Base-by-base conservation (phyloP, 2,113 vertebrate genomes). In the Trichomycterus rosablanca region DNA sequence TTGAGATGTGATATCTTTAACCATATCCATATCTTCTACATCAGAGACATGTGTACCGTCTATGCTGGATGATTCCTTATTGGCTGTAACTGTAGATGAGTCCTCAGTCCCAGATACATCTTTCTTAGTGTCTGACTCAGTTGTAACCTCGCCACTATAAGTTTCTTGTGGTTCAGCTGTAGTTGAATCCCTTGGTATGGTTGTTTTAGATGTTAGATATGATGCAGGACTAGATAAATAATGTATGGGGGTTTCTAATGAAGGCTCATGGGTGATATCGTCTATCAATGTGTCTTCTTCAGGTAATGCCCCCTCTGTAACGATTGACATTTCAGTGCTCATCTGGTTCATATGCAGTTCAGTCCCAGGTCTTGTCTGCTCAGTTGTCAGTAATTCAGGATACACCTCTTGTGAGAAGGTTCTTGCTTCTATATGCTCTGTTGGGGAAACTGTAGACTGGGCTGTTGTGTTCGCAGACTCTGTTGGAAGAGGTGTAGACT, bases 381-480 rank as follows among this genome's bases (percentile, higher is more conserved):
- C 40, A 50, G 45, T 46, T 56, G 14, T 22, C 28, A 49, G 39
- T 57, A 44, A 53, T 45, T 18, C 26, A 32, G 35, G 19, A 48
- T 32, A 46, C n/a, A 40, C 48, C 32, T 15, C 46, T 5, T 23
- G 19, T 11, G 40, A n/a, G 23, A 9, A 2, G 1, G 10, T 30
- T 32, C 55, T 30, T 12, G 22, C 20, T 11, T 8, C 4, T 45
- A 7, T 4, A 11, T 11, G 19, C 3, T 18, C n/a, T 4, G 42
- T 19, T 10, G n/a, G 3, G 24, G 8, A 8, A 26, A 15, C 34
- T 40, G 35, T 40, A 5, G 12, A n/a, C 37, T 40, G 37, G 14
- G n/a, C 12, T 40, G 37, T 2, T 40, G 5, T 40, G 14, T 40
- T 6, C 7, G 4, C 18, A 28, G 37, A 8, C 20, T 57, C 16